Conservation (phyloP, 2,888 invertebrate species). For the Pterostichus madidus region DNA sequence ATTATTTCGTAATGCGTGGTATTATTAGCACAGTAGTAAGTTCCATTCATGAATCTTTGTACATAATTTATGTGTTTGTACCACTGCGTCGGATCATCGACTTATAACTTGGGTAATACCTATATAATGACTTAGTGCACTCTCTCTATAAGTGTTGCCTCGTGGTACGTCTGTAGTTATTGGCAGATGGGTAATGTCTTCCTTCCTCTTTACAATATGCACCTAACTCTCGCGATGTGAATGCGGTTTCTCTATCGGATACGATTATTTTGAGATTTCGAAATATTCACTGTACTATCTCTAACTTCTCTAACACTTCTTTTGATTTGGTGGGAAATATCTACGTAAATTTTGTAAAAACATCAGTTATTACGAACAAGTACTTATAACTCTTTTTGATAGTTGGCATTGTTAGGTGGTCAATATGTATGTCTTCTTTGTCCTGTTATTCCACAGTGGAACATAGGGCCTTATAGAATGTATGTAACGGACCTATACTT, state of each 20-base stretch:
- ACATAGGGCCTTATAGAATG: too few relatives aligned
- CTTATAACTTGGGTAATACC: conserved; percentile 68
- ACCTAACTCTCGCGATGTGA: conserved; percentile 62
- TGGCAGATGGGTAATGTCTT: conserved; percentile 58
- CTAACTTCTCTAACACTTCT: conserved; percentile 68
- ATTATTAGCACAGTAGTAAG: conserved; percentile 68
- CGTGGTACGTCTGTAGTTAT: conserved; percentile 65
- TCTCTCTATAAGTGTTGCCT: conserved; percentile 68
- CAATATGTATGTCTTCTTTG: too few relatives aligned
- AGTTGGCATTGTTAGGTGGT: conserved; percentile 71
- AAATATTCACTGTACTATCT: conserved; percentile 53
- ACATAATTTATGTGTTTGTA: conserved; percentile 68
- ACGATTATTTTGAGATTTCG: conserved; percentile 67
- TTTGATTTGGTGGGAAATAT: conserved; percentile 33
- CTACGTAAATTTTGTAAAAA: conserved; percentile 1
- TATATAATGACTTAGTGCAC: conserved; percentile 69
- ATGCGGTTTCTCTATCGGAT: conserved; percentile 65
- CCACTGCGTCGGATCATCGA: conserved; percentile 68
- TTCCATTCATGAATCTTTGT: conserved; percentile 68
- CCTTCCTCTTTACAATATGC: conserved; percentile 64
- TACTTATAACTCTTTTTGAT: neutral
- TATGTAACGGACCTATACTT: conserved; percentile 71
- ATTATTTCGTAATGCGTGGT: conserved; percentile 69
- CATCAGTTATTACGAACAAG: neutral
- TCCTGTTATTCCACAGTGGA: too few relatives aligned